These are phyloP conservation scores for Nothobranchius furzeri DNA, from an alignment of 2,113 vertebrate species.

Conservation along the genomic window DNA sequence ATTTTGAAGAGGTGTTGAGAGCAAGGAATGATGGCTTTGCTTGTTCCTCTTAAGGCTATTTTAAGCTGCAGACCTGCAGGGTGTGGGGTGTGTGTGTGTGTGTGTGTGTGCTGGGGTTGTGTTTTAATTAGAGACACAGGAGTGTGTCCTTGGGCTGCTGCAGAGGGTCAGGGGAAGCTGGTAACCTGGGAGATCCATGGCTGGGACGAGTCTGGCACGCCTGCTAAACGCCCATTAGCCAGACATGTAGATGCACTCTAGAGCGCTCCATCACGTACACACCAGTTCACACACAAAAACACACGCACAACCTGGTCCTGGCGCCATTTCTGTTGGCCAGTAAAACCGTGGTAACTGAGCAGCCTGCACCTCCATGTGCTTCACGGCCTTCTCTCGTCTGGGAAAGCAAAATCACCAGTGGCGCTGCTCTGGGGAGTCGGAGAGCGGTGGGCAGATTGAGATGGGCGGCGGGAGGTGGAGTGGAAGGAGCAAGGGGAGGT, in stretches of 20 bases:
- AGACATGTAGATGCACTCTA: slow-evolving; percentile 52
- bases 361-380: slow-evolving; percentile 63
- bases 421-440: slow-evolving; percentile 54
- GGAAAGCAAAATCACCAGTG: slow-evolving; percentile 67
- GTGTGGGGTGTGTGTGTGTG: slow-evolving; percentile 45
- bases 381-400: slow-evolving; percentile 44
- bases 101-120: slow-evolving; percentile 57
- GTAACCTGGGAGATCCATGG: slow-evolving; percentile 56
- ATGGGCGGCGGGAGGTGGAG: slow-evolving; percentile 59
- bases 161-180: slow-evolving; percentile 74
- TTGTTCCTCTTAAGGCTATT: slow-evolving; percentile 75
- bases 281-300: slow-evolving; percentile 29
- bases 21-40: slow-evolving; percentile 65
- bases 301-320: slow-evolving; percentile 35
- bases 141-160: slow-evolving; percentile 77
- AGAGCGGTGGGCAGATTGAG: slow-evolving; percentile 55
- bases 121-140: slow-evolving; percentile 80
- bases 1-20: slow-evolving; percentile 74
- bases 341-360: slow-evolving; percentile 63
- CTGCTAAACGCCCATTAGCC: slow-evolving; percentile 76
- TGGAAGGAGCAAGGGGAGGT: slow-evolving; percentile 56
- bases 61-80: slow-evolving; percentile 73
- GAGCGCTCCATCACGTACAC: slow-evolving; percentile 21
- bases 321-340: slow-evolving; percentile 57
- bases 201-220: slow-evolving; percentile 69